Base-by-base conservation (phyloP, 1,140 invertebrate genomes). In the Rhizoglyphus robini region DNA sequence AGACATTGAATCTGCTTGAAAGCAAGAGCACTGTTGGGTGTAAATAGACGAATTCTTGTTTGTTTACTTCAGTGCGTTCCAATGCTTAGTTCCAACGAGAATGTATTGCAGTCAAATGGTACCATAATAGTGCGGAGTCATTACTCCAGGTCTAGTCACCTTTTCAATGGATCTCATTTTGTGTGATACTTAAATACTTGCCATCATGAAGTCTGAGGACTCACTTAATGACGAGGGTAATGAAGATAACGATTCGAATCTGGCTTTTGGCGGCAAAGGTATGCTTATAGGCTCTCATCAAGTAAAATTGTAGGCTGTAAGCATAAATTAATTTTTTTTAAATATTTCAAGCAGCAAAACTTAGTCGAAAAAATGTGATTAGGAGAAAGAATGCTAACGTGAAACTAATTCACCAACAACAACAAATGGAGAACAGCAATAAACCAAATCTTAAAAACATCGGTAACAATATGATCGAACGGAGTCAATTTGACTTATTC, bases 191-290 rank as follows among this genome's bases (percentile, higher is more conserved):
- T 41, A 8, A 11, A 41, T 8, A 11, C 36, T 11, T 41, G 8
- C 36, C 8, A 41, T 11, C 36, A 41, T 41, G 36, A 41, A 41
- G 36, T 18, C 36, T 41, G 36, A 11, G 18, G 18, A 41, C 36
- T 41, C 49, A 20, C 15, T 54, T 23, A 54, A 27, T 25, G 51
- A 54, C 51, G 51, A 54, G 8, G 8, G 23, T 8, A 54, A 54
- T 5, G 51, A 54, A 32, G 51, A 54, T 8, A 20, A 32, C 8
- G 51, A 54, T 54, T 54, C 51, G 20, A 54, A 54, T 54, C 8
- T 54, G 20, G 15, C 8, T 54, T 54, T 54, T 54, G 51, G 51
- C 51, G 51, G 51, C 51, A 54, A 54, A 54, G 51, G 51, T 54
- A 54, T 8, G 20, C 23, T 54, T 27, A 5, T 8, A 23, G 41